phyloP scores from a whole-genome alignment of 2,113 vertebrate species.

The Gymnorhina tibicen region DNA sequence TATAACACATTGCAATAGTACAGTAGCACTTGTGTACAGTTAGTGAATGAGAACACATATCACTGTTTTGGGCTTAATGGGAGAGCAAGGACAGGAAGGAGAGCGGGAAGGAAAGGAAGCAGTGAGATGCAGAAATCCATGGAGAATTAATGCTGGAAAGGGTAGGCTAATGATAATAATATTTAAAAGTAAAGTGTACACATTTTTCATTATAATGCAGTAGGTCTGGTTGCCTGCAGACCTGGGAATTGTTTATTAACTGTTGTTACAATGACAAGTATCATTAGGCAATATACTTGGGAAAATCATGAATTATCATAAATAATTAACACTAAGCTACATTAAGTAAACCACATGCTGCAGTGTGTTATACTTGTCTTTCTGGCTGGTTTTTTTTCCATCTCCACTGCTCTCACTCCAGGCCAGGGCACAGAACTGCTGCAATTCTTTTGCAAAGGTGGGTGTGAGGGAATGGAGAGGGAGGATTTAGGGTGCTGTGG shows the following conservation, averaged over 20 bases:
- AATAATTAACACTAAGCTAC: constrained; percentile 43
- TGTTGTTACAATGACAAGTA: background rate
- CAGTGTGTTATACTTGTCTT: background rate
- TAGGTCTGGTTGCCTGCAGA: background rate
- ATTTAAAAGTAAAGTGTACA: background rate
- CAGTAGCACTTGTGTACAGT: background rate
- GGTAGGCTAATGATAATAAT: background rate
- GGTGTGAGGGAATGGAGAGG: background rate
- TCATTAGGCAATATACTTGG: background rate
- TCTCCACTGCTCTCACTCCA: background rate
- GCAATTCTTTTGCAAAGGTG: background rate
- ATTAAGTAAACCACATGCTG: background rate
- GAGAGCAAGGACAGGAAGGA: background rate
- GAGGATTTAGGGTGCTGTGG: background rate
- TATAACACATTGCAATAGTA: background rate
- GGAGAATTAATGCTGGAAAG: background rate
- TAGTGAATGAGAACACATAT: background rate
- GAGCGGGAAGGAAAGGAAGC: background rate
- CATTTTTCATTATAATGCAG: constrained; percentile 1
- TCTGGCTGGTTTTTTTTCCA: background rate
- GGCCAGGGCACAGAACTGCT: background rate
- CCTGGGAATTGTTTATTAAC: background rate
- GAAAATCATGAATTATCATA: background rate
- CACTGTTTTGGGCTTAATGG: background rate
- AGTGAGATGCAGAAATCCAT: background rate